A percentile compares a stretch with the other conserved stretches of the same genome.
These are phyloP conservation scores for Leucophenga varia DNA, from an alignment of 1,140 invertebrate genomes.

Conservation along the genomic window DNA sequence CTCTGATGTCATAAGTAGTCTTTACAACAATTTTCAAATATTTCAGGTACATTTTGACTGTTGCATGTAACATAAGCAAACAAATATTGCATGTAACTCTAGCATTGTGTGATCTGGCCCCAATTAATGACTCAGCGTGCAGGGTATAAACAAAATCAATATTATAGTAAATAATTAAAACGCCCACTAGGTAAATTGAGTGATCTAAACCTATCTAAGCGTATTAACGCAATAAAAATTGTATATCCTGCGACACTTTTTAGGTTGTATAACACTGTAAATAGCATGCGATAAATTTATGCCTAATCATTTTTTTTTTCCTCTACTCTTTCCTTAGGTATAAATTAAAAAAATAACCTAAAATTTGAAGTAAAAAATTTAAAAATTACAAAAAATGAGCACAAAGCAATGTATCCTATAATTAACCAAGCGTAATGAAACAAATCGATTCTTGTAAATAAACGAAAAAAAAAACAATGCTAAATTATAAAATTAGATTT, in stretches of 20 bases:
- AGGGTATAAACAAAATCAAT: no score
- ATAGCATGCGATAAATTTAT: slow-evolving; percentile 22
- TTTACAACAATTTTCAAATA: no score
- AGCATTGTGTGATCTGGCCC: no score
- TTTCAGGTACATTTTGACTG: no score
- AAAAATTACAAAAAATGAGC: slow-evolving; percentile 48
- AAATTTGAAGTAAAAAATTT: slow-evolving; percentile 32
- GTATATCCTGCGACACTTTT: slow-evolving; percentile 29
- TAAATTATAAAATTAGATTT: no score
- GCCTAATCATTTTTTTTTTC: slow-evolving; percentile 5
- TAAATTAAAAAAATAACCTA: slow-evolving; percentile 3
- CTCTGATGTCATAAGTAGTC: no score
- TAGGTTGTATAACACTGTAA: slow-evolving; percentile 46
- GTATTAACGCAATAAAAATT: no score
- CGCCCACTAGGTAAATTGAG: slow-evolving; percentile 51
- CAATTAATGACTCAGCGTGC: no score
- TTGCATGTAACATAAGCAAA: no score
- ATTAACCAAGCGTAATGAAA: no score
- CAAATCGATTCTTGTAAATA: no score
- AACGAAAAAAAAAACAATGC: no score
- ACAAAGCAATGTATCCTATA: slow-evolving; percentile 54
- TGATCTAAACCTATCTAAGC: slow-evolving; percentile 27
- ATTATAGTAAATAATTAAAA: slow-evolving; percentile 22
- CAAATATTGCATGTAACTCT: slow-evolving; percentile 30
- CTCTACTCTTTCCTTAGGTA: background rate